Evolutionary conservation across 2,797 vertebrate genomes (phyloP), one percentile per base, ranked within the genome.

Genomic region (Gouania willdenowi): DNA sequence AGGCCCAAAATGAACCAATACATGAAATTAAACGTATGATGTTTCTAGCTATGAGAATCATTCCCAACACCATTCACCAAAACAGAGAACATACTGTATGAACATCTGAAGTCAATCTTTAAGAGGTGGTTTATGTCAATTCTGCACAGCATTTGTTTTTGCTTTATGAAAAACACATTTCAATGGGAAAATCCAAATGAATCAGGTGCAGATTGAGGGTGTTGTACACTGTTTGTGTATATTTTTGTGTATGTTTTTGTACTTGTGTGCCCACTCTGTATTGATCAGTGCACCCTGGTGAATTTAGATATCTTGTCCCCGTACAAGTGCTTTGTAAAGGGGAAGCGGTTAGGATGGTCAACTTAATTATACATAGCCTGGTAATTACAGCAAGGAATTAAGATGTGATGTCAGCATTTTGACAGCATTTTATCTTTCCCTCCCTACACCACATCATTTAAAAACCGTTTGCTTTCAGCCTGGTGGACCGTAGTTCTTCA

Each of bases 281-380:
- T 73, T 50, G 76, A 78, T 82, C 27, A 66, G 39, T 46, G 25
- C 33, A 25, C 57, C 46, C 28, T 52, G 76, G 61, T 80, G 63
- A 83, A 79, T 86, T 76, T 75, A 82, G 69, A 71, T 57, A 62
- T 60, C 46, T 33, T 37, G 16, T 48, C 34, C 63, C 59, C 66
- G 71, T 75, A 39, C 52, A 53, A 68, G 66, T 73, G 66, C 75
- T 84, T 78, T 83, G 77, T 85, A 83, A 84, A 84, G 43, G 72
- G 71, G 75, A 77, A 77, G 68, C 23, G 67, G 75, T 58, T 29
- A n/a, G 46, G 74, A 54, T 8, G 29, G 50, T 66, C 61, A 68
- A 66, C 90, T 88, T 71, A 83, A 90, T 89, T 81, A 89, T 90
- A 83, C 67, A 89, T 85, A 62, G 63, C 65, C 76, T 79, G 73